A percentile compares a stretch with the other conserved stretches of the same genome.
These are phyloP conservation scores for Drosophila virilis DNA, from an alignment of 1,140 invertebrate species.

Conservation along the genomic window DNA sequence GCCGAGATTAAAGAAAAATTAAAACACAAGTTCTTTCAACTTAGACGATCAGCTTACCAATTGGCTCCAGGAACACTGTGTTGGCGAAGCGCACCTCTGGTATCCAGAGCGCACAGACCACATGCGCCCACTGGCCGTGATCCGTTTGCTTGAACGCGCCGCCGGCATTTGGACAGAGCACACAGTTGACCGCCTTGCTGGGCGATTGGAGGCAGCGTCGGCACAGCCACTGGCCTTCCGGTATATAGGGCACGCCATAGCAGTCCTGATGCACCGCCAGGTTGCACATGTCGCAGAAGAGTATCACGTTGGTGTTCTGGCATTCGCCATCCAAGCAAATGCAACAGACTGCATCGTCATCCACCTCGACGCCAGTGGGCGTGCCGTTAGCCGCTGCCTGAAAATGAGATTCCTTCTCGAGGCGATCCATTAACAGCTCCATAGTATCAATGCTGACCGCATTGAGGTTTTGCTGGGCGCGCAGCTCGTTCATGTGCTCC, in stretches of 20 bases:
- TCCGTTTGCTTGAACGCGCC: slow-evolving; percentile 99
- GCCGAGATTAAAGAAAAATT: neutral
- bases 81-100: slow-evolving; percentile 99
- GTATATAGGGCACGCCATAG: slow-evolving; percentile 99
- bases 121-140: slow-evolving; percentile 98
- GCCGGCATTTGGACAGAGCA: slow-evolving; percentile 98
- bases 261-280: slow-evolving; percentile 99
- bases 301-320: slow-evolving; percentile 85
- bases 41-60: slow-evolving; percentile 85
- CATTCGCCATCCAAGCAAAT: slow-evolving; percentile 98
- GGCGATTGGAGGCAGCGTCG: slow-evolving; percentile 97
- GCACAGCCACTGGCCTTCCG: slow-evolving; percentile 99
- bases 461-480: slow-evolving; percentile 88
- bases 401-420: slow-evolving; percentile 99
- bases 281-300: slow-evolving; percentile 99
- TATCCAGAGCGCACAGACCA: slow-evolving; percentile 99
- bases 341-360: slow-evolving; percentile 99
- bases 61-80: slow-evolving; percentile 98
- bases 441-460: slow-evolving; percentile 93
- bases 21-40: neutral
- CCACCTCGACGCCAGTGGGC: slow-evolving; percentile 91
- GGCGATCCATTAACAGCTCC: slow-evolving; percentile 97
- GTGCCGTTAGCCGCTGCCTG: slow-evolving; percentile 85
- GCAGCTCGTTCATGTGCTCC: slow-evolving; percentile 93
- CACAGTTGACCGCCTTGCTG: slow-evolving; percentile 97